Percentiles rank a stretch among this genome's conserved stretches.
Evolutionary conservation across 2,113 vertebrate species (phyloP).

Genomic region (Centropus bengalensis): DNA sequence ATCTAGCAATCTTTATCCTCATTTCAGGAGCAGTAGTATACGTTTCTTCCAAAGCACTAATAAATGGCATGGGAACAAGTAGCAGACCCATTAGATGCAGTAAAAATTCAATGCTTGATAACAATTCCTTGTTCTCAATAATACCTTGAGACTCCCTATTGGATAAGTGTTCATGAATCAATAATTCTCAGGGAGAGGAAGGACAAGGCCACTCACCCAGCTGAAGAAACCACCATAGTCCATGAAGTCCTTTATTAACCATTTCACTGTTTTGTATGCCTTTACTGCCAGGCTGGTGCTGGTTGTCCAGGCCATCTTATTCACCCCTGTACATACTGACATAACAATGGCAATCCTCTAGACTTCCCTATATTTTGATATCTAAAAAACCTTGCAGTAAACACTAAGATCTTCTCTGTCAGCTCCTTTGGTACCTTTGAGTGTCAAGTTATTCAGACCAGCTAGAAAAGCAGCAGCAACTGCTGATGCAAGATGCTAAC

Average conservation of each 20-base stretch:
- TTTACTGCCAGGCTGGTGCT: background rate
- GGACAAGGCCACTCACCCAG: background rate
- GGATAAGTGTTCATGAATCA: background rate
- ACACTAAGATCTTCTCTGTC: background rate
- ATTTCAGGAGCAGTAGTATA: background rate
- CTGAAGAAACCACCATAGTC: background rate
- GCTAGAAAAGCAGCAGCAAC: background rate
- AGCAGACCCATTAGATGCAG: background rate
- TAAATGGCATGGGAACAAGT: background rate
- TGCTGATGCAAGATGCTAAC: conserved; percentile 11
- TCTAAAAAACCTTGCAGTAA: background rate
- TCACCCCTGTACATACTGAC: background rate
- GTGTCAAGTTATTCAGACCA: conserved; percentile 30
- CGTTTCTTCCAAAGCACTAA: background rate
- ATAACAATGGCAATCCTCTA: background rate
- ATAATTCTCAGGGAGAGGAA: background rate
- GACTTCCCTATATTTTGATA: background rate
- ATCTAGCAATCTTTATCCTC: background rate
- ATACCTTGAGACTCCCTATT: background rate
- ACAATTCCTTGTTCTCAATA: background rate
- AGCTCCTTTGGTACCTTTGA: background rate
- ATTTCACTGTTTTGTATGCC: background rate
- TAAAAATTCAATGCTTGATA: background rate
- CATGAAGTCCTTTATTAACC: background rate
- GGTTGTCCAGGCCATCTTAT: background rate